Evolutionary conservation across 92 coral and sea anemone species (phyloP), one percentile per base, ranked within the genome.

Genomic region (Phymanthus crucifer): DNA sequence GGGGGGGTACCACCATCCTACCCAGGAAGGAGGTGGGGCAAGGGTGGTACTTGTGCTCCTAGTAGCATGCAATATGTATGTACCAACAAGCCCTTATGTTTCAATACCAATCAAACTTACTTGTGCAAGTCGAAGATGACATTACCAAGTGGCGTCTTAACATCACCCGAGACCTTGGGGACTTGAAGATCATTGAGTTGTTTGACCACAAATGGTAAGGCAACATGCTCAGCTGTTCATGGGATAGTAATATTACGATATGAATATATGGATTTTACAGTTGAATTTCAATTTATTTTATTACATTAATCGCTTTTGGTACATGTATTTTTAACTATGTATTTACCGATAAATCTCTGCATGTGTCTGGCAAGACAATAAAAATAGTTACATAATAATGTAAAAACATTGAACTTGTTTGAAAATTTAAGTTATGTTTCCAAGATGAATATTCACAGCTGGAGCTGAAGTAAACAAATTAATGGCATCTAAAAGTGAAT

Each of bases 191-290:
- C 87, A 79, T 66, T 80, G 38, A 92, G 82, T 73, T 90, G 87
- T 46, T 85, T 87, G 4, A 87, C 87, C 47, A 92, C 56, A 84
- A 92, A 92, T 79, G 97, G 97, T n/a, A 90, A 67, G 6, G 86
- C 89, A 38, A 80, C 90, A 74, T 90, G 94, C 16, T 92, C 83
- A 7, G 91, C 91, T 90, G 81, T 36, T 2, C 71, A n/a, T 72
- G 21, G 50, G 11, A n/a, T n/a, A 26, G 47, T 66, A 32, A 37
- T 19, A 33, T 24, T 33, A 7, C 18, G 50, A 1, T 77, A 56
- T 57, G 35, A 1, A 38, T 38, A 38, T 38, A 38, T 38, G 43
- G 43, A n/a, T n/a, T n/a, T n/a, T n/a, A n/a, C n/a, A n/a, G n/a
- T n/a, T n/a, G n/a, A n/a, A n/a, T n/a, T n/a, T n/a, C n/a, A n/a